Evolutionary conservation across 1,140 invertebrate genomes (phyloP), one percentile per base, ranked within the genome.

Genomic region (Tetragnatha versicolor): DNA sequence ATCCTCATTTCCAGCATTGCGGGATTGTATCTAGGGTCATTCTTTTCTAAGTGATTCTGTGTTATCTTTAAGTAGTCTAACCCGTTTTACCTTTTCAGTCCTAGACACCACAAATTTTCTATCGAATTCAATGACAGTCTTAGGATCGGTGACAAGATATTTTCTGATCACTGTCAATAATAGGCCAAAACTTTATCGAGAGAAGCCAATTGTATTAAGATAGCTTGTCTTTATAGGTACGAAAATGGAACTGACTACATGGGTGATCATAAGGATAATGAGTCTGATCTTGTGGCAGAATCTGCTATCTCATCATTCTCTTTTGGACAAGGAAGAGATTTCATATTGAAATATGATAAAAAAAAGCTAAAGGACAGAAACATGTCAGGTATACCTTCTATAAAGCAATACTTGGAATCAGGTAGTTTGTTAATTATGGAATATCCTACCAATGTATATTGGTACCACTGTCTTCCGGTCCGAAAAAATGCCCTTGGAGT

Each of bases 391-490:
- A 83, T 85, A 33, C 79, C 88, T 86, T 47, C 86, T 86, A 87
- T 91, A 2, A 91, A 88, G 83, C 83, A 92, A 10, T 84, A 86
- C 65, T 84, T 93, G 60, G 87, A 90, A 80, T 88, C 91, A 85
- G 91, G 91, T 2, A 91, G 90, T 83, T 81, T 92, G 20, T 82
- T 93, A 39, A 80, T 92, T 47, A 93, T 92, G 91, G 91, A 92
- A 82, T 87, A 87, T n/a, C 91, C 91, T 2, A 92, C 91, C 7
- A 93, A 92, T 83, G 85, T 87, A 58, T 86, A 87, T 81, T 92
- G 92, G 91, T 92, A 91, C 84, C 91, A 93, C 85, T 89, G 90
- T 33, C 83, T 93, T 75, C 91, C 91, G 0, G 84, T 84, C 7
- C 85, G 90, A 33, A 91, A 90, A 83, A 88, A 83, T 77, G 84